Conservation (phyloP, 2,113 vertebrate genomes). For the Corythoichthys haematopterus region DNA sequence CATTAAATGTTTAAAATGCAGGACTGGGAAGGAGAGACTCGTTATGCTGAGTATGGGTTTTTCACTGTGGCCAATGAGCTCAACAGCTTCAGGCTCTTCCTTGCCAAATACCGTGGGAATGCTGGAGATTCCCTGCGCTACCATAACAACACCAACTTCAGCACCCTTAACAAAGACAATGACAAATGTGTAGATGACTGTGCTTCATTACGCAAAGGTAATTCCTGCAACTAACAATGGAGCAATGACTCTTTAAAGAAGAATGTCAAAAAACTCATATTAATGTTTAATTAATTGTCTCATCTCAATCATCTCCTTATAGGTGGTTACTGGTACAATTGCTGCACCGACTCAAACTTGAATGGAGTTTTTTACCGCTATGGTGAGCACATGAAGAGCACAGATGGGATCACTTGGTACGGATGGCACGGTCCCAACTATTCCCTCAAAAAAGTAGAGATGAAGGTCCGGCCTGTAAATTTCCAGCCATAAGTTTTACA, state of each 20-base stretch:
- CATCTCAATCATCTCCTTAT: neutral
- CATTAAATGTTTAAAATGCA: slow-evolving; percentile 47
- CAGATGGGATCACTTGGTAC: slow-evolving; percentile 94
- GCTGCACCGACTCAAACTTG: slow-evolving; percentile 96
- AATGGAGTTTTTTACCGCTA: slow-evolving; percentile 88
- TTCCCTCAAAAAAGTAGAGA: slow-evolving; percentile 89
- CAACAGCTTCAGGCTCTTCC: slow-evolving; percentile 88
- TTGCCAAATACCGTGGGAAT: slow-evolving; percentile 86
- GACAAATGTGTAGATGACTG: slow-evolving; percentile 97
- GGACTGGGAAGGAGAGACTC: slow-evolving; percentile 87
- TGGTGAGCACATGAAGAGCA: slow-evolving; percentile 79
- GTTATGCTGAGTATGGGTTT: slow-evolving; percentile 82
- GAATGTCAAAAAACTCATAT: neutral
- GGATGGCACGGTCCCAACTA: slow-evolving; percentile 92
- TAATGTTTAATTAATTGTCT: neutral
- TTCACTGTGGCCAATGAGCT: slow-evolving; percentile 83
- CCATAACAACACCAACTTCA: slow-evolving; percentile 99
- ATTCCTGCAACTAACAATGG: slow-evolving; percentile 24
- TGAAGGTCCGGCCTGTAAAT: slow-evolving; percentile 89
- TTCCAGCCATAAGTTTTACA: slow-evolving; percentile 73
- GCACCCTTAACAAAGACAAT: slow-evolving; percentile 93
- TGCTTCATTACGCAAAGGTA: slow-evolving; percentile 85
- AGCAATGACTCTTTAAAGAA: neutral
- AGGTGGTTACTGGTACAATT: slow-evolving; percentile 99
- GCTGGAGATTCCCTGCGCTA: slow-evolving; percentile 85